A percentile compares a stretch with the other conserved stretches of the same genome.
phyloP scores from a whole-genome alignment of 2,797 vertebrate species.

The Triplophysa bombifrons region DNA sequence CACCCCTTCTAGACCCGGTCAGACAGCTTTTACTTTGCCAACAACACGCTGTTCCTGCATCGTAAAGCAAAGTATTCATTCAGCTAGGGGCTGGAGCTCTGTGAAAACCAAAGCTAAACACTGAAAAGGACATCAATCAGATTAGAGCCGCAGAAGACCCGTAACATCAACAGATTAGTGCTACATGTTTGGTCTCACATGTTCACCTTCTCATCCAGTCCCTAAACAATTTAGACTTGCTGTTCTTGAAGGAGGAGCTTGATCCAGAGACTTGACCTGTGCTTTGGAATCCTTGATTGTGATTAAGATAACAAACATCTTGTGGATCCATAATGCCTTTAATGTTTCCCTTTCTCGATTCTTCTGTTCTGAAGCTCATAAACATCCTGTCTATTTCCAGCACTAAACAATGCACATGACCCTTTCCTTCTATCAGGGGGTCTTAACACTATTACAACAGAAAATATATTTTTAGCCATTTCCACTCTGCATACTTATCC shows the following conservation, averaged over 20 bases:
- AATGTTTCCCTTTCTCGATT: constrained; percentile 23
- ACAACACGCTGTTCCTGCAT: constrained; percentile 92
- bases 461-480: background rate
- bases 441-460: constrained; percentile 1
- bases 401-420: constrained; percentile 45
- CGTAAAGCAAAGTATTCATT: constrained; percentile 93
- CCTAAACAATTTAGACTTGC: background rate
- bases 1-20: constrained; percentile 88
- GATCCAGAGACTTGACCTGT: background rate
- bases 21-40: constrained; percentile 94
- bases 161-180: background rate
- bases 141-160: constrained; percentile 1
- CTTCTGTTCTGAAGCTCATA: constrained; percentile 10
- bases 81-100: constrained; percentile 54
- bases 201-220: background rate
- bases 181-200: constrained; percentile 8
- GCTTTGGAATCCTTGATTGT: background rate
- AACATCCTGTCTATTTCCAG: constrained; percentile 61
- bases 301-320: constrained; percentile 9
- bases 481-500: background rate
- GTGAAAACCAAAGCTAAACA: background rate
- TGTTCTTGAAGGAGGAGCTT: background rate
- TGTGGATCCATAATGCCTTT: constrained; percentile 11
- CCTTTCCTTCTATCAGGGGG: constrained; percentile 36
- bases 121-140: background rate